Percentiles rank a stretch among this genome's conserved stretches.
phyloP scores from a whole-genome alignment of 2,113 vertebrate species.

The Alouatta palliata region DNA sequence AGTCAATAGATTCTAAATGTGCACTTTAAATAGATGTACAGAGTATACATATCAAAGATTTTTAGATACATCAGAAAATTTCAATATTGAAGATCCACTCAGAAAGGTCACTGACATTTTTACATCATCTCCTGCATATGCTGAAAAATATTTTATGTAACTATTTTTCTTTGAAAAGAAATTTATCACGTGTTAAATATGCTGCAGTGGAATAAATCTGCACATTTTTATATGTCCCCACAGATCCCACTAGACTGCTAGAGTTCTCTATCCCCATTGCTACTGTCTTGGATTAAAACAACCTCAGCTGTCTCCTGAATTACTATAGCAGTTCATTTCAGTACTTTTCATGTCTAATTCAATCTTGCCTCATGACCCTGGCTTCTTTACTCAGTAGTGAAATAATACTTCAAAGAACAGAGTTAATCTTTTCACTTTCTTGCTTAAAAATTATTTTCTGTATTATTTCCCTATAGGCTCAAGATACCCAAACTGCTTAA shows the following conservation, averaged over 20 bases:
- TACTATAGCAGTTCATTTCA: background rate
- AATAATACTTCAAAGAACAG: background rate
- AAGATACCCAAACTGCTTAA: background rate
- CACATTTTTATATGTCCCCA: background rate
- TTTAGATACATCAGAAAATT: background rate
- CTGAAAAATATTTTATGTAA: background rate
- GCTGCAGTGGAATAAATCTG: background rate
- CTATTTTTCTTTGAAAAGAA: background rate
- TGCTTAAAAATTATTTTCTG: background rate
- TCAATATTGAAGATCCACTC: background rate
- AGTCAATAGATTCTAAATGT: background rate
- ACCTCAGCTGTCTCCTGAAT: background rate
- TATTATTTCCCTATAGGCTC: background rate
- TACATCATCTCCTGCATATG: background rate
- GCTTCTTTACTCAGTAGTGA: background rate
- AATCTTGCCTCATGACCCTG: background rate
- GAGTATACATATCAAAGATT: background rate
- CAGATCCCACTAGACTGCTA: background rate
- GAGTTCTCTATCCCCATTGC: background rate
- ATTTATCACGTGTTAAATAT: background rate
- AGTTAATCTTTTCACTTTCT: slow-evolving; percentile 20
- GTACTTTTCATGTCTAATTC: background rate
- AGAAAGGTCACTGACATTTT: background rate
- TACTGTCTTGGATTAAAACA: background rate
- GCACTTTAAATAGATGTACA: background rate